Base-by-base conservation (phyloP, 1,140 invertebrate species). In the Lysiphlebus fabarum region DNA sequence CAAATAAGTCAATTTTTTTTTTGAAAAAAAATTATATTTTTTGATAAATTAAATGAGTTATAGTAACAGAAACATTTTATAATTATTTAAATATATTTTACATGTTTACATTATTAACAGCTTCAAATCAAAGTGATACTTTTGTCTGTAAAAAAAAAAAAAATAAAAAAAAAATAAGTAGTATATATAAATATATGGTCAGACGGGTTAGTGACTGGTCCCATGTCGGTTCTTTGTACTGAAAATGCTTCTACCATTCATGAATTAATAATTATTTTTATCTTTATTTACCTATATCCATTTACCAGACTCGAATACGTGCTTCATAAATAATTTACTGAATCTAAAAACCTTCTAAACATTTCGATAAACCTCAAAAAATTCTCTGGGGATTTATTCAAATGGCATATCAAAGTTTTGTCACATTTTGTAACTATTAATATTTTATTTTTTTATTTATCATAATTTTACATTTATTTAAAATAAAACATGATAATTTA, bases 261-360 rank as follows among this genome's bases (percentile, higher is more conserved):
- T 76, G 67, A 69, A 76, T 76, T 74, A 76, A 69, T 76, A 65
- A 76, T 73, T 61, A 62, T 62, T 58, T 58, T 26, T 48, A 49
- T 50, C 58, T 38, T 59, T 50, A 47, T 62, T 56, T 51, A 50
- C 47, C 49, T 12, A 53, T 40, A 12, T 42, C 36, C 38, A 47
- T 51, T 43, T 26, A 34, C 48, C 37, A 48, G 44, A 53, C 49
- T 51, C 34, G 14, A 36, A 51, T 38, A 51, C 49, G 36, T 51
- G 58, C 50, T 56, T 43, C 63, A 71, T 74, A 62, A 74, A 74
- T 74, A 70, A 73, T 74, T 63, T 68, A 72, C 57, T 43, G 36
- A 37, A 63, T 62, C 64, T 70, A 70, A 72, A 68, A 70, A 72
- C 68, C 53, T 64, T 67, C 69, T 72, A 73, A 74, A 72, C 69